A percentile compares a stretch with the other conserved stretches of the same genome.
Conservation (phyloP, 2,113 vertebrate genomes). For the Vidua chalybeata region DNA sequence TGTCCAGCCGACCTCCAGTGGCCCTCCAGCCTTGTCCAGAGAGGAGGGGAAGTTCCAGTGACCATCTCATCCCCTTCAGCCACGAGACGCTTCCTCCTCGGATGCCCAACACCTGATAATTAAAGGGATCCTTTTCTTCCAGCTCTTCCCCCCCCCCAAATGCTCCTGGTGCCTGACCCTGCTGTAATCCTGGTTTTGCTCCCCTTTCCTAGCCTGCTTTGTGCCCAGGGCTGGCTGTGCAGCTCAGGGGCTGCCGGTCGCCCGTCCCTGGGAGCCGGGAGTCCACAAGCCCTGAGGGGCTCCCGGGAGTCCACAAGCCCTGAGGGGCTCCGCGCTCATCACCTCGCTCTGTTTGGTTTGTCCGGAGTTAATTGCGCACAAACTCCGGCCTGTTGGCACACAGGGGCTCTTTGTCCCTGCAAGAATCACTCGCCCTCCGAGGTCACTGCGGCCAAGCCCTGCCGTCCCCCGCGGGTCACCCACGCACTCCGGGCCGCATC, state of each 20-base stretch:
- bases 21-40: not conserved
- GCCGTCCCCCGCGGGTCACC: not conserved
- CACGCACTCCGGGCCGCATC: conserved; percentile 6
- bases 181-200: not conserved
- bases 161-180: not conserved
- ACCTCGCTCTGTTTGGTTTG: conserved; percentile 45
- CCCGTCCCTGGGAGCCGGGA: not conserved
- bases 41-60: not conserved
- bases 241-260: not conserved
- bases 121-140: not conserved
- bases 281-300: not conserved
- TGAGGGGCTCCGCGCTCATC: not conserved
- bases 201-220: not conserved
- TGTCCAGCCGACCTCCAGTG: rapidly evolving
- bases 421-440: conserved; percentile 50
- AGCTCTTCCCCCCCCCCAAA: not conserved
- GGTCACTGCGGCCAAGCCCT: not conserved
- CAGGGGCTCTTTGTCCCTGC: conserved; percentile 39
- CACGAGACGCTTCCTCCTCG: rapidly evolving
- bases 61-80: not conserved
- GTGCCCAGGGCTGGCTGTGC: not conserved
- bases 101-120: not conserved
- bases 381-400: not conserved
- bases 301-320: not conserved
- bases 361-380: conserved; percentile 60